Conservation (phyloP, 2,888 invertebrate species). For the Phyllotreta striolata region DNA sequence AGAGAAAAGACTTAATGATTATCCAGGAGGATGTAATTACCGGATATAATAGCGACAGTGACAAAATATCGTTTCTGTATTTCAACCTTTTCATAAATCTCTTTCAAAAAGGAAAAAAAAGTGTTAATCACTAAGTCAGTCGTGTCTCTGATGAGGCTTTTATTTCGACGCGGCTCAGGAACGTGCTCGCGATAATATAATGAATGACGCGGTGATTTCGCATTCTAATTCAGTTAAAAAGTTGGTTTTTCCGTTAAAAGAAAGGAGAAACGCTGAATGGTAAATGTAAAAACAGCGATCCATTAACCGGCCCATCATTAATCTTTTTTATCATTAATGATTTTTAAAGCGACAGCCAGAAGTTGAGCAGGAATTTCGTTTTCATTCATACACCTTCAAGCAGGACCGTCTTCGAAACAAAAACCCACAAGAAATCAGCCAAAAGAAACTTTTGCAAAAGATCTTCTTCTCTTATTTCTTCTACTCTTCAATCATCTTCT, state of each 20-base stretch:
- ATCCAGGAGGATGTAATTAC: constrained; percentile 21
- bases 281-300: constrained; percentile 20
- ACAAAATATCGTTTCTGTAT: constrained; percentile 24
- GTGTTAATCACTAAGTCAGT: constrained; percentile 30
- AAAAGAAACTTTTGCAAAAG: too few species aligned
- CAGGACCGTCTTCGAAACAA: too few species aligned
- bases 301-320: constrained; percentile 18
- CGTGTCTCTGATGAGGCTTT: constrained; percentile 30
- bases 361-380: not conserved
- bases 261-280: constrained; percentile 23
- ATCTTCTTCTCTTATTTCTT: too few species aligned
- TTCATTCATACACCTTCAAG: not conserved
- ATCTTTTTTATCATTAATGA: constrained; percentile 27
- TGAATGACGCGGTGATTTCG: constrained; percentile 29
- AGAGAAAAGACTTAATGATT: constrained; percentile 17
- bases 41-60: constrained; percentile 25
- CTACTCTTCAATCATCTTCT: too few species aligned
- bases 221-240: constrained; percentile 32
- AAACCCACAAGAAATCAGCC: too few species aligned
- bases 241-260: constrained; percentile 21
- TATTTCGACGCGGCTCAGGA: constrained; percentile 22
- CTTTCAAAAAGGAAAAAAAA: constrained; percentile 13
- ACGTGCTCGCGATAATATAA: constrained; percentile 27
- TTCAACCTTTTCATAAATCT: constrained; percentile 26
- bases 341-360: constrained; percentile 16